Evolutionary conservation across 2,888 invertebrate genomes (phyloP).

Genomic region (Isotomurus palustris): DNA sequence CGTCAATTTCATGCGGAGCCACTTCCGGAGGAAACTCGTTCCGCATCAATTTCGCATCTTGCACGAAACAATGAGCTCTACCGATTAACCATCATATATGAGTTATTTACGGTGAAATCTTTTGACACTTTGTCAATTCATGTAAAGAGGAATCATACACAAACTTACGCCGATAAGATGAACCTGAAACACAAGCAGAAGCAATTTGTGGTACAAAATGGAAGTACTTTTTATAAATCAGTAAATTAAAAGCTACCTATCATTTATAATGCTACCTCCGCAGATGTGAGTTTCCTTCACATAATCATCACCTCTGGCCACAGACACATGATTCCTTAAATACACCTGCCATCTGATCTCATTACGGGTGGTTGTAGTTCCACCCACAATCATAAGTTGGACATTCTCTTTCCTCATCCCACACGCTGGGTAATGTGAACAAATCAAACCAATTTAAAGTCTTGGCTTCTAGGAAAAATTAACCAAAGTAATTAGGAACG

Average conservation of each 20-base stretch:
- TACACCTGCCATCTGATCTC: conserved; percentile 19
- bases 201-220: too few species aligned
- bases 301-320: not conserved
- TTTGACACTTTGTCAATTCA: not conserved
- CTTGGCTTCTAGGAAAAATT: not conserved
- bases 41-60: not conserved
- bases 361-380: conserved; percentile 1
- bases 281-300: not conserved
- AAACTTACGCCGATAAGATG: not conserved
- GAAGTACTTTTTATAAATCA: too few species aligned
- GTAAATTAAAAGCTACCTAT: too few species aligned
- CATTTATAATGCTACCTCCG: not conserved
- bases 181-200: not conserved
- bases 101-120: not conserved
- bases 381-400: conserved; percentile 12
- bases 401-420: not conserved
- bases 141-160: not conserved
- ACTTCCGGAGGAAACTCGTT: not conserved
- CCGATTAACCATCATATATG: not conserved
- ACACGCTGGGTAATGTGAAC: not conserved
- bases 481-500: not conserved
- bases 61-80: not conserved
- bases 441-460: not conserved
- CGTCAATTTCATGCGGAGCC: not conserved
- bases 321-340: not conserved